Percentiles rank a stretch among this genome's conserved stretches.
Conservation (phyloP, 2,797 vertebrate species). For the Eremophila alpestris region DNA sequence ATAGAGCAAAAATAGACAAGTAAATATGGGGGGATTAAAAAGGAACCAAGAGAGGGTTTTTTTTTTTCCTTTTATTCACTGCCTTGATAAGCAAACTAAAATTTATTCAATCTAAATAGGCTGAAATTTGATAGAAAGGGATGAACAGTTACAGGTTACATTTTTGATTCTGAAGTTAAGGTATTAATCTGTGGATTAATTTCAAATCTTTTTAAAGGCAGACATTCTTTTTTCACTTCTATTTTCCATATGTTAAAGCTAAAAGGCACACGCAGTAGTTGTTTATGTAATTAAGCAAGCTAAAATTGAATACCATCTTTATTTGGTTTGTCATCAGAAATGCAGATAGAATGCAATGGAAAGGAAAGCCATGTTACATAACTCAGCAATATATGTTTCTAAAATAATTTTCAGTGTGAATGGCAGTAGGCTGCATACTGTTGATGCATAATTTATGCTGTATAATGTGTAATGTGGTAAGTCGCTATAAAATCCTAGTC, state of each 20-base stretch:
- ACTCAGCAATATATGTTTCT: constrained; percentile 36
- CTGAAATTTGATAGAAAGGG: not conserved
- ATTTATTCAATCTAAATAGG: not conserved
- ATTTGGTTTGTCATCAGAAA: constrained; percentile 56
- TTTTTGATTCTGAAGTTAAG: not conserved
- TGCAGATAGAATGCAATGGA: constrained; percentile 27
- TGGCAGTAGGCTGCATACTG: not conserved
- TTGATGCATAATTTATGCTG: not conserved
- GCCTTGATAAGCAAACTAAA: not conserved
- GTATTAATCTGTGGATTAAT: not conserved
- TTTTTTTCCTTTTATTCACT: not conserved
- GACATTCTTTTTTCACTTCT: not conserved
- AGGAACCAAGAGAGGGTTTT: not conserved
- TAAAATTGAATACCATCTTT: constrained; percentile 37
- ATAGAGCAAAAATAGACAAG: not conserved
- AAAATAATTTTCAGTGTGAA: constrained; percentile 32
- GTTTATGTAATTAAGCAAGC: constrained; percentile 10
- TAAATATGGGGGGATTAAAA: not conserved
- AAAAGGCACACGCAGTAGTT: not conserved
- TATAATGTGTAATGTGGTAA: constrained; percentile 1
- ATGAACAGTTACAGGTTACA: not conserved
- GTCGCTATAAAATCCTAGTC: not conserved
- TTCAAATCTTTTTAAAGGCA: not conserved
- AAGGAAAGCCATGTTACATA: constrained; percentile 43
- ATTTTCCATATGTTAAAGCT: not conserved